Evolutionary conservation across 1,140 invertebrate genomes (phyloP), one percentile per base, ranked within the genome.

Genomic region (Elysia chlorotica): DNA sequence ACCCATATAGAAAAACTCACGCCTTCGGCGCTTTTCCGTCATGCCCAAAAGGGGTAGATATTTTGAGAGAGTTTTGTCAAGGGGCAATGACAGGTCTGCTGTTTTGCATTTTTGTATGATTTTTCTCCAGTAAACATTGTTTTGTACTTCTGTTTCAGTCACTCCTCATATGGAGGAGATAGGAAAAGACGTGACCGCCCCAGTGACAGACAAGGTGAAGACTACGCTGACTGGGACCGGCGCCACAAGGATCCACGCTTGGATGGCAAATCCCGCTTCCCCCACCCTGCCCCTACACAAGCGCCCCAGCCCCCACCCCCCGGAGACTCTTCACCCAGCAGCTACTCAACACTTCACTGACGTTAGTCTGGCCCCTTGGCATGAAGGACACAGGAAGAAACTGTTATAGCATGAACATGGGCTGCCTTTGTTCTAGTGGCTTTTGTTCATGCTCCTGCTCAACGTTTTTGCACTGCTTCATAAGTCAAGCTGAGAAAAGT

Each of bases 181-280:
- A 33, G 69, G 21, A 71, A 71, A 33, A 56, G 69, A 10, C 4
- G 59, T 21, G 56, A 48, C 41, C n/a, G n/a, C n/a, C n/a, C n/a
- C n/a, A n/a, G 37, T 54, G 65, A 75, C 6, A 65, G 74, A 57
- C 74, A 59, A 30, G 36, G 54, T 56, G 70, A 75, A 21, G 65
- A 72, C 23, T 62, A 69, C 48, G 19, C 36, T 33, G 65, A 73
- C 35, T 65, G 70, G 74, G 53, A 67, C 21, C 37, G 74, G 59
- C 21, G 62, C 31, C 71, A 70, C 48, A 76, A 76, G 61, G 71
- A 73, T 59, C 71, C 75, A 28, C 72, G 72, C 23, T 17, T 71
- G 48, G 75, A 76, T 23, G 37, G 6, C 23, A 71, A 41, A 21
- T 2, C 69, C 21, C 69, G 37, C 56, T 59, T 17, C 56, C 56